phyloP scores from a whole-genome alignment of 2,113 vertebrate species.

The Sphaerodactylus townsendi region DNA sequence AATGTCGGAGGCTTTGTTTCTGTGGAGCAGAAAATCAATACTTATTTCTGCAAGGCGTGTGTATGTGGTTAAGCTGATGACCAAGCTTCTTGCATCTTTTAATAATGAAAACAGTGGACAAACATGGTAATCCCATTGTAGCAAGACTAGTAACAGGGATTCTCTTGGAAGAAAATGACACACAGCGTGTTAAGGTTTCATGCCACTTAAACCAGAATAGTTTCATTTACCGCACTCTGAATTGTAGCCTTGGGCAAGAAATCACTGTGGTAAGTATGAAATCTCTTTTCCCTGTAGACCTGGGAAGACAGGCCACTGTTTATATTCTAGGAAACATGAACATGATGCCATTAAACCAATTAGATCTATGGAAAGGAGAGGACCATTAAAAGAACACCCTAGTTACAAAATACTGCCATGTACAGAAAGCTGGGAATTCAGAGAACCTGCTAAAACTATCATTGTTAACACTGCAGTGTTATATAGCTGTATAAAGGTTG shows the following conservation, averaged over 20 bases:
- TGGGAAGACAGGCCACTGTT: not conserved
- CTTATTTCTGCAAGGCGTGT: not conserved
- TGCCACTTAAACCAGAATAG: not conserved
- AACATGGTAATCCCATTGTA: slow-evolving; percentile 1
- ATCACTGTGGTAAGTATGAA: not conserved
- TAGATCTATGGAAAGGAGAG: not conserved
- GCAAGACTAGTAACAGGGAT: not conserved
- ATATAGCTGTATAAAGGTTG: too few species aligned
- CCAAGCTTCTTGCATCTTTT: slow-evolving; percentile 1
- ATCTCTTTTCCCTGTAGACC: not conserved
- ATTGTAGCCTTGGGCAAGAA: not conserved
- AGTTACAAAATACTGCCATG: too few species aligned
- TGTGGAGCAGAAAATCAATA: slow-evolving; percentile 23
- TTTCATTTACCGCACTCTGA: not conserved
- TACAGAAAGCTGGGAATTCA: too few species aligned
- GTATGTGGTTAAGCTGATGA: not conserved
- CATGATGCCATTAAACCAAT: not conserved
- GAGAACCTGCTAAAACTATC: too few species aligned
- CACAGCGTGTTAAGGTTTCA: not conserved
- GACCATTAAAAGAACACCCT: not conserved
- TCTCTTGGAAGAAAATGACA: not conserved
- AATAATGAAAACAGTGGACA: not conserved
- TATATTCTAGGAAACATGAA: not conserved
- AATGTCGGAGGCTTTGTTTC: slow-evolving; percentile 7
- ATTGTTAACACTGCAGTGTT: too few species aligned